Evolutionary conservation across 2,888 invertebrate species (phyloP), one percentile per base, ranked within the genome.

Genomic region (Pseudolycoriella hygida): DNA sequence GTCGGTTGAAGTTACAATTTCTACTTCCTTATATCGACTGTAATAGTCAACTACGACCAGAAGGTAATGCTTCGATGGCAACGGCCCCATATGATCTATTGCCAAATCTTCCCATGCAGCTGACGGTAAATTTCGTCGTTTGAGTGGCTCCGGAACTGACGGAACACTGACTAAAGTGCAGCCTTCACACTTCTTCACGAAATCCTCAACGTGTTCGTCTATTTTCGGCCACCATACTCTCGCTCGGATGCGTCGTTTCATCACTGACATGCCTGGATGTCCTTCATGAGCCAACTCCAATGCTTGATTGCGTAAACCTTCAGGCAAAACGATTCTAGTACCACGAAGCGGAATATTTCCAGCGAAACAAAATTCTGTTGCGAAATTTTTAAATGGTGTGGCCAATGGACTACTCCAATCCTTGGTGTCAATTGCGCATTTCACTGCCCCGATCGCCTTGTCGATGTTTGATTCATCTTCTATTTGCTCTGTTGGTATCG

Each of bases 31-130:
- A 32, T 53, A 57, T 32, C 55, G 47, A 40, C 55, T 56, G 45
- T 49, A 57, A 25, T 57, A 57, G 44, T 56, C 55, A 6, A 57
- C 46, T 3, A 56, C 49, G 1, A 56, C 55, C 6, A 57, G 47
- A 6, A 55, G 42, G 37, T 53, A 50, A 4, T 56, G 46, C 14
- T 47, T 48, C 15, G 47, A 49, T 17, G 56, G 52, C 30, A 55
- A 44, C n/a, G 53, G 54, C 20, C 54, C 54, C 25, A 58, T 15
- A 8, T 56, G 48, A 48, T 59, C 57, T 8, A 57, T 51, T 2
- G 54, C 54, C 3, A 54, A 3, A 6, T 46, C 30, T 39, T 32
- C 14, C 46, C 46, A 46, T 40, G 39, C 17, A 6, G n/a, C 31
- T 3, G 25, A n/a, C 12, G 46, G 46, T 39, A 46, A 14, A 14